Conservation (phyloP, 2,888 invertebrate species). For the Laothoe populi region DNA sequence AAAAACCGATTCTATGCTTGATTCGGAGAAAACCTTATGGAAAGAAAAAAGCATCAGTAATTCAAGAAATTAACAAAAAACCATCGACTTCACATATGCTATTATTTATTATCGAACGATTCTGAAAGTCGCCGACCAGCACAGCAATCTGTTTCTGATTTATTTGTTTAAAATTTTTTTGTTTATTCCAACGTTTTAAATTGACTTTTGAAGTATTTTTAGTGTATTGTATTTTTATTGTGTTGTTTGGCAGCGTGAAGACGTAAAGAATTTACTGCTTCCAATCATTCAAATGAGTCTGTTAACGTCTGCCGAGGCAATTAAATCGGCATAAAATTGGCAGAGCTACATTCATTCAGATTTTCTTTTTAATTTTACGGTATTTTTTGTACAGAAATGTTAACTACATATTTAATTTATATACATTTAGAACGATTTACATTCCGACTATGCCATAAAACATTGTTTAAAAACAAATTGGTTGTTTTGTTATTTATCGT, state of each 20-base stretch:
- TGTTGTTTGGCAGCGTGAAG: background rate
- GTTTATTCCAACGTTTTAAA: background rate
- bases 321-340: constrained; percentile 22
- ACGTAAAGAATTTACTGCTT: constrained; percentile 14
- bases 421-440: constrained; percentile 6
- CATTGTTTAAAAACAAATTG: background rate
- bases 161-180: background rate
- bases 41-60: too few relatives aligned
- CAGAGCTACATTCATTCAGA: background rate
- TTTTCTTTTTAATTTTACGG: constrained; percentile 13
- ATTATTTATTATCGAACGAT: too few relatives aligned
- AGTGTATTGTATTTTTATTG: constrained; percentile 15
- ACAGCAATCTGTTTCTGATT: background rate
- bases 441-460: background rate
- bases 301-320: constrained; percentile 13
- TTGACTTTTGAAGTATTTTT: background rate
- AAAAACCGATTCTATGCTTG: too few relatives aligned
- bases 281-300: constrained; percentile 20
- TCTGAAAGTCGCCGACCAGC: too few relatives aligned
- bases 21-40: too few relatives aligned
- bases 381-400: constrained; percentile 14
- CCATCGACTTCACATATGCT: too few relatives aligned
- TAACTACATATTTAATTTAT: constrained; percentile 13
- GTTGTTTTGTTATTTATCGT: too few relatives aligned
- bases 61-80: too few relatives aligned